Base-by-base conservation (phyloP, 2,888 invertebrate species). In the Holacanthella duospinosa region DNA sequence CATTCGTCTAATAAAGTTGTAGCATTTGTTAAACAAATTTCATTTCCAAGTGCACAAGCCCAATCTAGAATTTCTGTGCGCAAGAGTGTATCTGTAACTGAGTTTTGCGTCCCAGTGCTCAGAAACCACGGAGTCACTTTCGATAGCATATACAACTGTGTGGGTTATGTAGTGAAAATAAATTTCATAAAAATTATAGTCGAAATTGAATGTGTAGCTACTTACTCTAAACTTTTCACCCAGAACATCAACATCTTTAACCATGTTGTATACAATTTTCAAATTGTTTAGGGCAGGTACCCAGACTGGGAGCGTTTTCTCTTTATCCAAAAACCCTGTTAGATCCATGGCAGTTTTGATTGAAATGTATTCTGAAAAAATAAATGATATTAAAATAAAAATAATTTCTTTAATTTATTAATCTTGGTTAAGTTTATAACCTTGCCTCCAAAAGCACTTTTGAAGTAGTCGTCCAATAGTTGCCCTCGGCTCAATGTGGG, bases 11-110 rank as follows among this genome's bases (percentile, higher is more conserved):
- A 43, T 1, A 43, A 43, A 2, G 6, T 6, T 29, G 9, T 48
- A 19, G 64, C 58, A 12, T 36, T 21, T 19, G 24, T 29, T 29
- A 28, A 21, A 25, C 68, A 68, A 25, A 62, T 44, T 25, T 55
- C 54, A 44, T 59, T 59, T 9, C 63, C 63, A 29, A 68, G 36
- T 1, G 60, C 28, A 44, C 68, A 68, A 29, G 63, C 68, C 65
- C 65, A 68, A 43, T 68, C 68, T 4, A 68, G 19, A 1, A 68
- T 55, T 29, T 63, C 61, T 1, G 66, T 44, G 29, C 68, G 48
- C 36, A 68, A 54, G n/a, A n/a, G n/a, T n/a, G n/a, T n/a, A n/a
- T n/a, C n/a, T n/a, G n/a, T n/a, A n/a, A n/a, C n/a, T n/a, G n/a
- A n/a, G n/a, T n/a, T n/a, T n/a, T n/a, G n/a, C n/a, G n/a, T n/a